A percentile compares a stretch with the other conserved stretches of the same genome.
phyloP scores from a whole-genome alignment of 2,888 invertebrate genomes.

The Monoplex corrugatus region DNA sequence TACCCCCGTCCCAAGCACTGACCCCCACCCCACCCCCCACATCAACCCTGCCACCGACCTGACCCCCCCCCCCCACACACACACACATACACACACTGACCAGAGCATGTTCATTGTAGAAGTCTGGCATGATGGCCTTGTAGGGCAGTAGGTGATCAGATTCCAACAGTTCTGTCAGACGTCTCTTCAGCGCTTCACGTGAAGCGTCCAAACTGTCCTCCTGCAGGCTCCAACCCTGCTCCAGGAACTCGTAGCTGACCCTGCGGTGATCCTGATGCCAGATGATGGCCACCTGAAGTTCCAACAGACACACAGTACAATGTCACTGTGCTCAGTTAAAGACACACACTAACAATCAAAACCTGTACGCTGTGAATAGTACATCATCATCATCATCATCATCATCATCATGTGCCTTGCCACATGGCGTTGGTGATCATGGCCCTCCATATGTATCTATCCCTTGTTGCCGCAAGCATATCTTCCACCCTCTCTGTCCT shows the following conservation, averaged over 20 bases:
- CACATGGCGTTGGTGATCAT: too few species aligned
- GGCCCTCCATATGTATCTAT: too few species aligned
- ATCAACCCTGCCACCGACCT: background rate
- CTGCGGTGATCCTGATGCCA: constrained; percentile 94
- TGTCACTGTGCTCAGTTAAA: background rate
- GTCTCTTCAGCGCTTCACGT: constrained; percentile 63
- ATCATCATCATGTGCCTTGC: background rate
- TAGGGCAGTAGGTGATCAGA: constrained; percentile 68
- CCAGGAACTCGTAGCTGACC: constrained; percentile 94
- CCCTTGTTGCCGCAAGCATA: too few species aligned
- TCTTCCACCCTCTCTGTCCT: too few species aligned
- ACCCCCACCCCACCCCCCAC: too few species aligned
- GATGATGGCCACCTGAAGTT: constrained; percentile 92
- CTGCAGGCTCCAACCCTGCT: constrained; percentile 84
- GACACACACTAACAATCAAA: too few species aligned
- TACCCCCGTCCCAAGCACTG: too few species aligned
- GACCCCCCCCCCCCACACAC: background rate
- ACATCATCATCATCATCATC: too few species aligned
- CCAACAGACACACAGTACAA: background rate
- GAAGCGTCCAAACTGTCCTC: constrained; percentile 80
- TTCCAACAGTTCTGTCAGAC: constrained; percentile 68
- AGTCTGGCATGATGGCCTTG: constrained; percentile 68
- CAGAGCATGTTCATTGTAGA: constrained; percentile 76
- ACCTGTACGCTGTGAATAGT: background rate
- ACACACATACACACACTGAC: constrained; percentile 65